A percentile compares a stretch with the other conserved stretches of the same genome.
Evolutionary conservation across 2,888 invertebrate genomes (phyloP).

Genomic region (Branchellion lobata): DNA sequence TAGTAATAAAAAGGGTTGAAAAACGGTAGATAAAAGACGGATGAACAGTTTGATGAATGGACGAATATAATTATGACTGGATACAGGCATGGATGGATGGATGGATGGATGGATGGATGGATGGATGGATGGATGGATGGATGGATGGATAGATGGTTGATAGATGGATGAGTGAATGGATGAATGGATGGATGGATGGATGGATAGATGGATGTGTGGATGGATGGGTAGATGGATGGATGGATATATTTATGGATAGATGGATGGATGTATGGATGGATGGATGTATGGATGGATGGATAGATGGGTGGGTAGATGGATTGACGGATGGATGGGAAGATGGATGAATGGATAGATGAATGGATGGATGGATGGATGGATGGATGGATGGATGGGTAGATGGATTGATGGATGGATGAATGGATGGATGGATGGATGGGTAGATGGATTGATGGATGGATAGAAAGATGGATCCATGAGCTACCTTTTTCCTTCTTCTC

Average conservation of each 20-base stretch:
- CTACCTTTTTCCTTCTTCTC: neutral
- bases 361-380: conserved; percentile 21
- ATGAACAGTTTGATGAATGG: neutral
- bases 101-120: conserved; percentile 38
- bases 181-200: conserved; percentile 36
- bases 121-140: conserved; percentile 35
- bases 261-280: conserved; percentile 35
- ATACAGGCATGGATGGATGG: conserved; percentile 30
- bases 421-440: conserved; percentile 12
- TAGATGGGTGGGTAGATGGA: conserved; percentile 33
- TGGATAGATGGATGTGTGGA: conserved; percentile 33
- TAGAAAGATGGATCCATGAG: neutral
- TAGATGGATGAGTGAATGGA: conserved; percentile 32
- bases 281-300: conserved; percentile 36
- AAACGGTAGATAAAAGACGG: no score
- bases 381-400: conserved; percentile 21
- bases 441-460: conserved; percentile 14
- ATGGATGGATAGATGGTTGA: conserved; percentile 32
- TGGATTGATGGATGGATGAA: conserved; percentile 13
- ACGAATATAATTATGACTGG: conserved; percentile 11
- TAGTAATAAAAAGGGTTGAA: neutral
- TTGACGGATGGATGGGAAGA: conserved; percentile 28
- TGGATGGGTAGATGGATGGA: conserved; percentile 32
- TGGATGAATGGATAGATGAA: conserved; percentile 26
- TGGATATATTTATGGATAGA: conserved; percentile 28